phyloP scores from a whole-genome alignment of 1,140 invertebrate species.

The Drosophila rhopaloa region DNA sequence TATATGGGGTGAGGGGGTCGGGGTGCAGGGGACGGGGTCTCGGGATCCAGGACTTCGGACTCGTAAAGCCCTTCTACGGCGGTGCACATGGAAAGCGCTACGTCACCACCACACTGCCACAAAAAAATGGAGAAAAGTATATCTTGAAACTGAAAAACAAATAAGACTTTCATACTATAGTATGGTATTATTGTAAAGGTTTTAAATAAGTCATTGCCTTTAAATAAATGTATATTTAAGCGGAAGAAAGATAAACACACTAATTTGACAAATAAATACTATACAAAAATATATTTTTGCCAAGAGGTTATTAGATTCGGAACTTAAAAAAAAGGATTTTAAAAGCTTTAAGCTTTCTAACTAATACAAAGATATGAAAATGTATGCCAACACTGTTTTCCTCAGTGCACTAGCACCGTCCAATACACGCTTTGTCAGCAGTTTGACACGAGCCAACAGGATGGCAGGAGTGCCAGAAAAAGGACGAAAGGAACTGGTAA shows the following conservation, averaged over 20 bases:
- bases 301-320: too few species aligned
- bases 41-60: background rate
- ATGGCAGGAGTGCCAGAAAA: background rate
- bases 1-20: background rate
- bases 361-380: too few species aligned
- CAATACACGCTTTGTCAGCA: constrained; percentile 13
- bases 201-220: too few species aligned
- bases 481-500: background rate
- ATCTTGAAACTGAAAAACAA: background rate
- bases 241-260: too few species aligned
- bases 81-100: constrained; percentile 3
- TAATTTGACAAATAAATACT: too few species aligned
- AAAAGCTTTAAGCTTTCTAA: too few species aligned
- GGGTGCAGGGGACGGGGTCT: background rate
- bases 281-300: too few species aligned
- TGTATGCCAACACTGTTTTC: background rate
- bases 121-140: background rate
- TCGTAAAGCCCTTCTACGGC: background rate
- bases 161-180: too few species aligned
- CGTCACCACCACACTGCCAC: constrained; percentile 1
- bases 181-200: too few species aligned
- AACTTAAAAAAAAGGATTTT: too few species aligned
- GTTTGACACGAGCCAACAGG: constrained; percentile 1
- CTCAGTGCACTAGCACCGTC: background rate
- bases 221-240: too few species aligned